Evolutionary conservation across 2,888 invertebrate species (phyloP).

Genomic region (Agrotis segetum): DNA sequence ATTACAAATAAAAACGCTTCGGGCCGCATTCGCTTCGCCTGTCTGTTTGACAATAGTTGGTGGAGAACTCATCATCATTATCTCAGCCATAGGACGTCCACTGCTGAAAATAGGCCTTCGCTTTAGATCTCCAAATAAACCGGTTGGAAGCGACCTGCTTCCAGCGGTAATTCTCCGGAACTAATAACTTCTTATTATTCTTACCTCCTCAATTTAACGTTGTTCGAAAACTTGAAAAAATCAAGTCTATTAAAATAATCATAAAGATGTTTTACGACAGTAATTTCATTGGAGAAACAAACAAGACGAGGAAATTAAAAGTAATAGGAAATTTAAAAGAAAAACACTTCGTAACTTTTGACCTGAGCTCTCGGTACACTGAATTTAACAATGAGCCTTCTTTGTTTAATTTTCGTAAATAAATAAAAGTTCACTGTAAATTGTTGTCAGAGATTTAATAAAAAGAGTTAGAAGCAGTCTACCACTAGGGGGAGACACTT

Average conservation of each 20-base stretch:
- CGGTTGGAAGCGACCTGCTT: too few relatives aligned
- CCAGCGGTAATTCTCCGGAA: too few relatives aligned
- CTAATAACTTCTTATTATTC: constrained; percentile 21
- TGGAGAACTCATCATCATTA: too few relatives aligned
- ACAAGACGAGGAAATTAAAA: constrained; percentile 55
- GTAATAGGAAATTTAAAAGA: constrained; percentile 56
- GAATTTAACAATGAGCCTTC: constrained; percentile 36
- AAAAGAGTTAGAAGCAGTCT: constrained; percentile 3
- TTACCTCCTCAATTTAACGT: constrained; percentile 23
- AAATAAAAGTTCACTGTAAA: constrained; percentile 13
- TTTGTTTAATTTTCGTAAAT: constrained; percentile 30
- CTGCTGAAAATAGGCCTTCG: too few relatives aligned
- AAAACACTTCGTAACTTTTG: constrained; percentile 53
- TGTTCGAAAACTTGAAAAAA: constrained; percentile 40
- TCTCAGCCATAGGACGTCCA: too few relatives aligned
- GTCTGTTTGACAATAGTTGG: too few relatives aligned
- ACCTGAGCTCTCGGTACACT: constrained; percentile 19
- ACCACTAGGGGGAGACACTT: background rate
- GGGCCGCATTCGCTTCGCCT: too few relatives aligned
- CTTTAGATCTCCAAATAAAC: too few relatives aligned
- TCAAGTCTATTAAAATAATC: constrained; percentile 38
- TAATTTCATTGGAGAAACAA: constrained; percentile 43
- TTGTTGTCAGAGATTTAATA: background rate
- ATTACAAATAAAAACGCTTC: too few relatives aligned
- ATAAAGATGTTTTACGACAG: constrained; percentile 52